These are phyloP conservation scores for Drosophila biarmipes DNA, from an alignment of 1,140 invertebrate species.

Conservation along the genomic window DNA sequence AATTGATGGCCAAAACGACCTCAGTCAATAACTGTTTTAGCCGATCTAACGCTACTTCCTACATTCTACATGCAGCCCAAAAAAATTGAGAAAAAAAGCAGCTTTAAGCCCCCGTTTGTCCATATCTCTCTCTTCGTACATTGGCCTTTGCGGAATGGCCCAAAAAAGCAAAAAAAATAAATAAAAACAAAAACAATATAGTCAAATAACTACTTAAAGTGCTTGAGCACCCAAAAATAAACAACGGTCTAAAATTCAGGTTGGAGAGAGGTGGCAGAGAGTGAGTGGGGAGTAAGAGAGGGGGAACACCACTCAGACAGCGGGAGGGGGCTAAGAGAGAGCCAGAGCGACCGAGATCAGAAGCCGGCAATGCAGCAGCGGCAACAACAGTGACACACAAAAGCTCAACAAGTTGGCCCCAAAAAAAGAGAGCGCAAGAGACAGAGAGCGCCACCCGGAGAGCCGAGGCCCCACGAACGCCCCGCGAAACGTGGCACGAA, in stretches of 20 bases:
- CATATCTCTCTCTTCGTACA: slow-evolving; percentile 24
- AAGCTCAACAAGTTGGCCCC: slow-evolving; percentile 68
- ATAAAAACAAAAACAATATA: slow-evolving; percentile 8
- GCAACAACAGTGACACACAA: slow-evolving; percentile 35
- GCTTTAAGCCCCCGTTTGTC: slow-evolving; percentile 21
- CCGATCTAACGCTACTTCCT: slow-evolving; percentile 40
- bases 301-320: not conserved
- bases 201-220: slow-evolving; percentile 34
- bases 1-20: slow-evolving; percentile 44
- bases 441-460: not conserved
- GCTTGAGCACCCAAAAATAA: slow-evolving; percentile 44
- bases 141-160: slow-evolving; percentile 27
- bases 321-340: not conserved
- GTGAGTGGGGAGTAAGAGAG: not conserved
- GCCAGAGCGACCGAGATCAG: slow-evolving; percentile 7
- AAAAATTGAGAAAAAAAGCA: not conserved
- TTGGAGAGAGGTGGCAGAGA: not conserved
- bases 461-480: slow-evolving; percentile 31
- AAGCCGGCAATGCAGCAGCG: slow-evolving; percentile 44
- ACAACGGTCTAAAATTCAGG: slow-evolving; percentile 19
- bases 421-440: slow-evolving; percentile 3
- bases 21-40: slow-evolving; percentile 45
- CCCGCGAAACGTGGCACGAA: slow-evolving; percentile 50
- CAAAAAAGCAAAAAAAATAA: too few relatives aligned
- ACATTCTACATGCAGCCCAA: slow-evolving; percentile 29